Base-by-base conservation (phyloP, 2,113 vertebrate genomes). In the Myrmophylax atrothorax region DNA sequence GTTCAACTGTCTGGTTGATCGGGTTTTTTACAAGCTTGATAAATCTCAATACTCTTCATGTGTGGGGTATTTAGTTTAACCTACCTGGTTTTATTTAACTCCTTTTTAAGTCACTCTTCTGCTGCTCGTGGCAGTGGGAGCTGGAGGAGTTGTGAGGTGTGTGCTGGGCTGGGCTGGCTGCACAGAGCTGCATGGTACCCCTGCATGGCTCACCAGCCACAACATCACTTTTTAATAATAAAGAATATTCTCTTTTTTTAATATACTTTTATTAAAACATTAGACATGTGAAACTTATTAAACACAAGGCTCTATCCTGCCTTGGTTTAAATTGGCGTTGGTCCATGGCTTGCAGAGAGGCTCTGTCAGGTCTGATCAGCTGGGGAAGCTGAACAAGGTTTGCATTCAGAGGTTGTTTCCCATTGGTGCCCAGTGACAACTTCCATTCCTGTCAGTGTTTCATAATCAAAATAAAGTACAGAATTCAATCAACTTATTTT, bases 371-470 rank as follows among this genome's bases (percentile, higher is more conserved):
- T 72, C 44, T 44, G 84, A 84, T 95, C 92, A 79, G 80, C 52
- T 93, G 82, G 70, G 60, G 55, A 94, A 95, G 75, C 82, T 90
- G 85, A 82, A 77, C 64, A 77, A 58, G 19, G 40, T 96, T 90
- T 87, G 67, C 72, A 55, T 92, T 94, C 46, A 69, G 26, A 72
- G 66, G 24, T 59, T 60, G 38, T 49, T 94, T 84, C 75, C 50
- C 50, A 3, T 69, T 28, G 73, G 40, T 90, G 44, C 7, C 6
- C 44, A 52, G 22, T 73, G 82, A 89, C 85, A 59, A 35, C 42
- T 93, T 84, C 79, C 60, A 81, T 82, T 91, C 66, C 56, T 68
- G 29, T 64, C 89, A 35, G 67, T 60, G 40, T 40, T 78, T 73
- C 66, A 56, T 72, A 64, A 64, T 35, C 56, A 67, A 72, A 91